These are phyloP conservation scores for Pangasius macronema DNA, from an alignment of 2,797 vertebrate genomes.

Conservation along the genomic window DNA sequence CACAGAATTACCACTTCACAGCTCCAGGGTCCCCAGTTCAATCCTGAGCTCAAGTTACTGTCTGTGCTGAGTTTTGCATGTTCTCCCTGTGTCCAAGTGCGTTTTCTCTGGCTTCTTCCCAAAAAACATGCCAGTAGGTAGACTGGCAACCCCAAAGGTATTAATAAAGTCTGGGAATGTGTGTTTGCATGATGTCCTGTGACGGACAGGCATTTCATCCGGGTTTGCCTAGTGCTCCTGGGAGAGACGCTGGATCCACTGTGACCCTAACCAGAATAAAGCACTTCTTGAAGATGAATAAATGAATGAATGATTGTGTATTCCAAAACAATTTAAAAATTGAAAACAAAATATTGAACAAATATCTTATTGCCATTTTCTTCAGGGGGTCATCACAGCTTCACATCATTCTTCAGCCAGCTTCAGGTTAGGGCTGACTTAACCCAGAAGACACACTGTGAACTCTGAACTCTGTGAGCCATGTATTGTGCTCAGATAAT, in stretches of 20 bases:
- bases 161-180: neutral
- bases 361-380: neutral
- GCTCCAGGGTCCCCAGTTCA: neutral
- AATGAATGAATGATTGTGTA: neutral
- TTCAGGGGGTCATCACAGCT: neutral
- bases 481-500: conserved; percentile 38
- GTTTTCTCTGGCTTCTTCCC: neutral
- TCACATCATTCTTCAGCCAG: neutral
- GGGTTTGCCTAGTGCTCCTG: neutral
- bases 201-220: neutral
- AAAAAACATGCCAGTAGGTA: neutral
- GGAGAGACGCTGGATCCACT: neutral
- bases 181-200: neutral
- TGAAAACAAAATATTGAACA: neutral
- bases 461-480: conserved; percentile 13
- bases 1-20: neutral
- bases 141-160: neutral
- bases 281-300: neutral
- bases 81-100: neutral
- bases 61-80: neutral
- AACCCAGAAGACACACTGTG: conserved; percentile 35
- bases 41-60: neutral
- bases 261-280: neutral
- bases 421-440: conserved; percentile 32
- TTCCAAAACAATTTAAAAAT: neutral